Conservation (phyloP, 2,113 vertebrate genomes). For the Scortum barcoo region DNA sequence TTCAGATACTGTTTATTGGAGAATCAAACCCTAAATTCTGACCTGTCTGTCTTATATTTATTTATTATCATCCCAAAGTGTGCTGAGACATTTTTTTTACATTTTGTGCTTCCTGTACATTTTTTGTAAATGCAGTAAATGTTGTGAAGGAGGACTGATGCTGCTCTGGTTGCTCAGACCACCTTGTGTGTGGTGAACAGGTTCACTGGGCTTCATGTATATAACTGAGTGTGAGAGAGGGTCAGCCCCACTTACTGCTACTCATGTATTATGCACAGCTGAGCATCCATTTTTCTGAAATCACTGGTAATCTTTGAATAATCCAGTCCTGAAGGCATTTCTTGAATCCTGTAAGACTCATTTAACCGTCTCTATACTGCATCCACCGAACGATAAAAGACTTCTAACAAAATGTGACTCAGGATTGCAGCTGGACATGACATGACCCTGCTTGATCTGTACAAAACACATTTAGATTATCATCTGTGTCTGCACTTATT, state of each 20-base stretch:
- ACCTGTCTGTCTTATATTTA: background rate
- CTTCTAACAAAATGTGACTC: background rate
- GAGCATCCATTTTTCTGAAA: background rate
- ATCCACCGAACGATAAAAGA: background rate
- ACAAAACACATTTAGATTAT: too few species aligned
- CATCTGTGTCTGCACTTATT: too few species aligned
- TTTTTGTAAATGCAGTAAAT: conserved; percentile 6
- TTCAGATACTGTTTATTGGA: background rate
- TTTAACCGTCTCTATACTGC: background rate
- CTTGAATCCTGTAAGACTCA: background rate
- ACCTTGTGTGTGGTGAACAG: too few species aligned
- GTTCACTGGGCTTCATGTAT: background rate
- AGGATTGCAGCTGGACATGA: background rate
- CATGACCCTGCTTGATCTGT: too few species aligned
- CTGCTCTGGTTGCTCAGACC: background rate
- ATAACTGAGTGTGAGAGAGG: background rate
- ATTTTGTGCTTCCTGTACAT: background rate
- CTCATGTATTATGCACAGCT: background rate
- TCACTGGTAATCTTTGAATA: background rate
- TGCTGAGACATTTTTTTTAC: too few species aligned
- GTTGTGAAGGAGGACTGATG: background rate
- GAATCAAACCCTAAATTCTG: background rate
- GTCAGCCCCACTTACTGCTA: background rate
- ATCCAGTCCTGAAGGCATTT: background rate
- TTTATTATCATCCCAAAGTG: background rate